phyloP scores from a whole-genome alignment of 2,888 invertebrate genomes.

The Urechis unicinctus region DNA sequence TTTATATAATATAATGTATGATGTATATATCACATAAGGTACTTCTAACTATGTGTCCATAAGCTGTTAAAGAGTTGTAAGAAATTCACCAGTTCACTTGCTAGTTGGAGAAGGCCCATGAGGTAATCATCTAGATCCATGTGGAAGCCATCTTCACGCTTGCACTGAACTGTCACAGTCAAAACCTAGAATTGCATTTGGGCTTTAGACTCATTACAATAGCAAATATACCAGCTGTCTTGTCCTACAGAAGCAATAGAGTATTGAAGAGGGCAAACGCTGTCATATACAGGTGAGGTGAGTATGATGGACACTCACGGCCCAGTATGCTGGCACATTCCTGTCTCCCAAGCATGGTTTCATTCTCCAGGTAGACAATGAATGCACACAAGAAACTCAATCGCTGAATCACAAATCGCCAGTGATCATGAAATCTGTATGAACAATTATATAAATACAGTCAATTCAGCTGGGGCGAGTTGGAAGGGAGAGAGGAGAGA shows the following conservation, averaged over 20 bases:
- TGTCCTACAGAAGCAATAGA: not conserved
- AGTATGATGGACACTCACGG: conserved; percentile 4
- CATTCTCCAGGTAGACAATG: conserved; percentile 70
- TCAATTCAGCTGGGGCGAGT: not conserved
- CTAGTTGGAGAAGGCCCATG: conserved; percentile 69
- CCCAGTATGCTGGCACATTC: conserved; percentile 45
- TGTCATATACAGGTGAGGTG: not conserved
- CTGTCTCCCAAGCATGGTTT: conserved; percentile 67
- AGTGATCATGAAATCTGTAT: conserved; percentile 73
- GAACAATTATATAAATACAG: conserved; percentile 4
- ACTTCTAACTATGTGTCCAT: no score
- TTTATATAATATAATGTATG: no score
- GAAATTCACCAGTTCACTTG: conserved; percentile 83
- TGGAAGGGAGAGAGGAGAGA: not conserved
- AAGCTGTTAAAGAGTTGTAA: no score
- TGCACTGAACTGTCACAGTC: conserved; percentile 60
- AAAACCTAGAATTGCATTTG: no score
- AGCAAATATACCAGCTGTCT: no score
- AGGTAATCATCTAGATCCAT: conserved; percentile 87
- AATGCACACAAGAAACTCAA: conserved; percentile 68
- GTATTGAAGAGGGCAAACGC: not conserved
- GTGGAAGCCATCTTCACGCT: conserved; percentile 71
- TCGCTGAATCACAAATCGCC: conserved; percentile 75
- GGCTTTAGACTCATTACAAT: no score
- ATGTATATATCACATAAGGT: no score